Evolutionary conservation across 2,888 invertebrate genomes (phyloP).

Genomic region (Ethmia dodecea): DNA sequence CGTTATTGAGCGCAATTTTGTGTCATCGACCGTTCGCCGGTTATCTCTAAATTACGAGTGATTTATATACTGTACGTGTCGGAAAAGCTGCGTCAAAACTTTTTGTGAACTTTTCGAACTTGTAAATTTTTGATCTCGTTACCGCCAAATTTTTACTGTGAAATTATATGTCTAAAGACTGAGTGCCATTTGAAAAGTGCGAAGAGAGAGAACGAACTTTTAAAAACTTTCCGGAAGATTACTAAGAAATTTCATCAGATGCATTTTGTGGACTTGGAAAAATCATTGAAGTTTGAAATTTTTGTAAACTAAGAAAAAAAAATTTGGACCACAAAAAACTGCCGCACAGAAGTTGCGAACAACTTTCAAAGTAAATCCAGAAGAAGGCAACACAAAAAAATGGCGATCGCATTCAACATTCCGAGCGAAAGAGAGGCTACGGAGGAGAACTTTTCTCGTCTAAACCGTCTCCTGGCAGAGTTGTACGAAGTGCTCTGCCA

Average conservation of each 20-base stretch:
- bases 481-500: constrained; percentile 76
- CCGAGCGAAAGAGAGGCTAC: constrained; percentile 75
- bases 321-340: not conserved
- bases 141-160: constrained; percentile 53
- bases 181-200: constrained; percentile 28
- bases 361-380: not conserved
- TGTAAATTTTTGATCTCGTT: constrained; percentile 41
- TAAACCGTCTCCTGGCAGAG: constrained; percentile 76
- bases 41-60: constrained; percentile 61
- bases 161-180: constrained; percentile 24
- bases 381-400: constrained; percentile 20
- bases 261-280: not conserved
- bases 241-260: not conserved
- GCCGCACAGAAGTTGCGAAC: too few species aligned
- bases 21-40: constrained; percentile 66
- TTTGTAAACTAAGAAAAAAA: constrained; percentile 1
- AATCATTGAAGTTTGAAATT: not conserved
- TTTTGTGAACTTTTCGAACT: constrained; percentile 52
- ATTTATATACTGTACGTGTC: constrained; percentile 57
- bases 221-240: not conserved
- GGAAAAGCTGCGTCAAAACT: constrained; percentile 50
- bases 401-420: constrained; percentile 78
- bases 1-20: constrained; percentile 65
- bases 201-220: constrained; percentile 2
- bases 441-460: constrained; percentile 75